Evolutionary conservation across 2,113 vertebrate species (phyloP).

Genomic region (Salvator merianae): DNA sequence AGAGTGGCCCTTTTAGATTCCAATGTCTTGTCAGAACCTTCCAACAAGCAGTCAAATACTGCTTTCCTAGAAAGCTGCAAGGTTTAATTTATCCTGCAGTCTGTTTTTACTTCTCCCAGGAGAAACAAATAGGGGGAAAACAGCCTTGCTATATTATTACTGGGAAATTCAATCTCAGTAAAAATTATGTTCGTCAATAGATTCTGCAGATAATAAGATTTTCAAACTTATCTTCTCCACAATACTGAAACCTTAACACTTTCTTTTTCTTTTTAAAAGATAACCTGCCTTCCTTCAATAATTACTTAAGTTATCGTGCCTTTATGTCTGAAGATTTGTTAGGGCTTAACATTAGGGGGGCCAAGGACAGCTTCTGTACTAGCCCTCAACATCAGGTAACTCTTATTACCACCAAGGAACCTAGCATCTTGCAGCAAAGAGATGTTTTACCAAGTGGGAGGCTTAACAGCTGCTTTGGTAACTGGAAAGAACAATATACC

Average conservation of each 20-base stretch:
- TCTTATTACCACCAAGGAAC: slow-evolving; percentile 4
- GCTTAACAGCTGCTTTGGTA: slow-evolving; percentile 22
- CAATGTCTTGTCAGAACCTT: slow-evolving; percentile 36
- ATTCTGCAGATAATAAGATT: neutral
- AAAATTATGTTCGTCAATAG: slow-evolving; percentile 21
- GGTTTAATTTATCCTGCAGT: slow-evolving; percentile 20
- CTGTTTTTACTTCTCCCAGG: slow-evolving; percentile 7
- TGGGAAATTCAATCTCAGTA: slow-evolving; percentile 20
- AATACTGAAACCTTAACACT: slow-evolving; percentile 12
- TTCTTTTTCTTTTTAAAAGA: neutral
- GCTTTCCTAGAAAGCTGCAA: slow-evolving; percentile 28
- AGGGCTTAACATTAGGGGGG: neutral
- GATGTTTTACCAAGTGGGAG: neutral
- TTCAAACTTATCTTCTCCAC: slow-evolving; percentile 1
- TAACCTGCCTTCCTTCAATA: neutral
- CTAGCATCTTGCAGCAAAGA: neutral
- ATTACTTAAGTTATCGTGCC: neutral
- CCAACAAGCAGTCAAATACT: slow-evolving; percentile 27
- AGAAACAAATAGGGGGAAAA: neutral
- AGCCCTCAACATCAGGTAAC: neutral
- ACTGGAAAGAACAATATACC: slow-evolving; percentile 39
- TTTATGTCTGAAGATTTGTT: neutral
- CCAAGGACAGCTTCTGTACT: neutral
- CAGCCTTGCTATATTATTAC: slow-evolving; percentile 5
- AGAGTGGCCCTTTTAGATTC: neutral